Conservation (phyloP, 2,113 vertebrate genomes). For the Epinephelus moara region DNA sequence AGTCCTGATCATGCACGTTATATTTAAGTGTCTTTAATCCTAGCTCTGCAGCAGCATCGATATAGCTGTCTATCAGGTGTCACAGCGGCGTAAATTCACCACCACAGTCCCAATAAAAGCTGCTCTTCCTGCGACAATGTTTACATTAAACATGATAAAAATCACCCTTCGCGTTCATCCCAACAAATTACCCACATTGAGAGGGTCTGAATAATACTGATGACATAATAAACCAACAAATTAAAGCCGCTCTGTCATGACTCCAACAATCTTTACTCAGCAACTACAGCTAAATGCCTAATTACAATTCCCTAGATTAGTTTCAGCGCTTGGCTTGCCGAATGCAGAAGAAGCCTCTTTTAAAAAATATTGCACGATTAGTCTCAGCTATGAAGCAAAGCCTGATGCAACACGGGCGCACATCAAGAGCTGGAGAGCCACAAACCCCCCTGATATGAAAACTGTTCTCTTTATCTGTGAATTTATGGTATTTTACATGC, state of each 20-base stretch:
- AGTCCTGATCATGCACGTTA: not conserved
- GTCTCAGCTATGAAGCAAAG: constrained; percentile 37
- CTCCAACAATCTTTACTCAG: constrained; percentile 48
- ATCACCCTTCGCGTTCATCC: constrained; percentile 26
- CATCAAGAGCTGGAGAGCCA: constrained; percentile 23
- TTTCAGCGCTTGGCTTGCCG: constrained; percentile 37
- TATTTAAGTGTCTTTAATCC: not conserved
- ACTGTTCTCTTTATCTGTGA: constrained; percentile 26
- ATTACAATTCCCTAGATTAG: constrained; percentile 60
- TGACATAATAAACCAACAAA: constrained; percentile 37
- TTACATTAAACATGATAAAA: constrained; percentile 33
- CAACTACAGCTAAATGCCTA: constrained; percentile 46
- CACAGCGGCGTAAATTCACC: not conserved
- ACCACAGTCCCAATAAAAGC: constrained; percentile 3
- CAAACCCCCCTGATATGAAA: constrained; percentile 40
- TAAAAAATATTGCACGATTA: constrained; percentile 37
- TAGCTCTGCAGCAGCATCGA: not conserved
- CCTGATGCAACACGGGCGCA: constrained; percentile 20
- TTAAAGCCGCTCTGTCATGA: constrained; percentile 51
- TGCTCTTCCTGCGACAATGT: constrained; percentile 11
- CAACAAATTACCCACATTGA: constrained; percentile 11
- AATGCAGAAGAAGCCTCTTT: constrained; percentile 32
- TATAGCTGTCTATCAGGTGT: not conserved
- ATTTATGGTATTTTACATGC: constrained; percentile 51
- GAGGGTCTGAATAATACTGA: constrained; percentile 29